Evolutionary conservation across 2,797 vertebrate genomes (phyloP), one percentile per base, ranked within the genome.

Genomic region (Jordanella pulchra): DNA sequence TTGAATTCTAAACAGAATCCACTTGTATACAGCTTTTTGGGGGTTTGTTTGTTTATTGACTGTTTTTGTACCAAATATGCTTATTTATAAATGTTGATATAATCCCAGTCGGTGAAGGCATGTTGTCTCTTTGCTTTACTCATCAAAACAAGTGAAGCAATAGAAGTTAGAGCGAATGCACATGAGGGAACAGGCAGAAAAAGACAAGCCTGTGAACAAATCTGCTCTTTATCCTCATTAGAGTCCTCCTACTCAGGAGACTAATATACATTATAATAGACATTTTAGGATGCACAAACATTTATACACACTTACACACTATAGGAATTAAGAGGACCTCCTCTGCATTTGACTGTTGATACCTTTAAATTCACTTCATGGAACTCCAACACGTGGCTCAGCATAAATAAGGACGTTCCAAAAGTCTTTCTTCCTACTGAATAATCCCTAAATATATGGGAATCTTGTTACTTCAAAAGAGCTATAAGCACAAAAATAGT

Each of bases 201-300:
- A 48, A 47, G 32, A 39, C 7, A 75, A 42, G 66, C 44, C 45
- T 67, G 56, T 27, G 56, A 18, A 64, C 4, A 48, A 7, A 63
- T 69, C 67, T 56, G 35, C 65, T 32, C 48, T 79, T 42, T 39
- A 23, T 70, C 50, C 76, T 79, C 53, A 77, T 83, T 71, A 74
- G 71, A 67, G 21, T 84, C 80, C 83, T 69, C 73, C 78, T 71
- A 73, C 71, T 64, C 78, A 71, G 23, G 58, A 12, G 56, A 54
- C 50, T 78, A 66, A 78, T 58, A 66, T 74, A 55, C 64, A 66
- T 14, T 61, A 48, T 73, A 45, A 35, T 50, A 69, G 28, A 66
- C 47, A 69, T 65, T 72, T 50, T 48, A 48, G 11, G 7, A 47
- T 42, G n/a, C 27, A 35, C 42, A 48, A 3, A 48, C 54, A 58